Conservation (phyloP, 2,888 invertebrate species). For the Cerastis leucographa region DNA sequence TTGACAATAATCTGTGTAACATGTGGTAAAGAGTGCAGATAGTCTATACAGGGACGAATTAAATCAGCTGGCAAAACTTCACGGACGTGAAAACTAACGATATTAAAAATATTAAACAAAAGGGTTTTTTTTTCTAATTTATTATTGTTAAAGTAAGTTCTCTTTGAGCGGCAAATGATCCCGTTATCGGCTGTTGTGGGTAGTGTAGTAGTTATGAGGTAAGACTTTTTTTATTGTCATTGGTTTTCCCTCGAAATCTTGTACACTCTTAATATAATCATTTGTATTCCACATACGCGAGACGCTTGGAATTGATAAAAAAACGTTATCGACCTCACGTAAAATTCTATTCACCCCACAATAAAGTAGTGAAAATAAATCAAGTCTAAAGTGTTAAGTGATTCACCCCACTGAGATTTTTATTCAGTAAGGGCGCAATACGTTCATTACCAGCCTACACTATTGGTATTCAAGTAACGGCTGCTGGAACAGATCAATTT, state of each 20-base stretch:
- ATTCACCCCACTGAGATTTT: constrained; percentile 20
- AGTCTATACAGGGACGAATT: not conserved
- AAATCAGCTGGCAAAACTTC: not conserved
- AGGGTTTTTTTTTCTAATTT: no score
- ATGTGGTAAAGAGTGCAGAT: no score
- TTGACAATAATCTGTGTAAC: not conserved
- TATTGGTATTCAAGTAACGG: constrained; percentile 59
- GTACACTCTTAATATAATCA: not conserved
- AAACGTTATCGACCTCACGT: not conserved
- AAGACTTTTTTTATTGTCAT: not conserved
- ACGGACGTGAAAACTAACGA: not conserved
- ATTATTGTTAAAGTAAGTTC: no score
- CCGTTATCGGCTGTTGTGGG: not conserved
- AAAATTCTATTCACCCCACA: constrained; percentile 7
- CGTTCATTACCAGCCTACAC: constrained; percentile 14
- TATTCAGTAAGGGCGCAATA: constrained; percentile 8
- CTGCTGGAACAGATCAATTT: constrained; percentile 51
- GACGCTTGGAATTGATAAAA: constrained; percentile 1
- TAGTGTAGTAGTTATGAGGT: not conserved
- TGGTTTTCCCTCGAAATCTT: not conserved
- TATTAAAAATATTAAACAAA: not conserved
- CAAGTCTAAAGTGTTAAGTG: constrained; percentile 26
- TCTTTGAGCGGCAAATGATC: not conserved
- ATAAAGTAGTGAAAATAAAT: constrained; percentile 31
- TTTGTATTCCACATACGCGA: not conserved